Evolutionary conservation across 2,113 vertebrate genomes (phyloP).

Genomic region (Petroica traversi): DNA sequence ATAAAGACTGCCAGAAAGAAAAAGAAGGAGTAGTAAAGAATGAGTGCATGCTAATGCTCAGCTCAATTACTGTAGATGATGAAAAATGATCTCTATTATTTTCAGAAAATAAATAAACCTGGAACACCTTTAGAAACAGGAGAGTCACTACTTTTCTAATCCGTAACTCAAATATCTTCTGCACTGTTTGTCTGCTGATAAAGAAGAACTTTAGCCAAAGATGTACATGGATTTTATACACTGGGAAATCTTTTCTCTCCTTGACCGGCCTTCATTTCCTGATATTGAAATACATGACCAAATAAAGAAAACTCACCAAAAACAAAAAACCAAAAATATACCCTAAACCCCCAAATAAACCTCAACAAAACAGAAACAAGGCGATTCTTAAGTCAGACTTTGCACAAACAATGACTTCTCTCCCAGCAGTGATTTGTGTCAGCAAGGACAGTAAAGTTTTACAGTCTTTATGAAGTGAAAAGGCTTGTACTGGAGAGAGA

Average conservation of each 20-base stretch:
- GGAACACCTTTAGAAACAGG: not conserved
- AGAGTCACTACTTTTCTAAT: not conserved
- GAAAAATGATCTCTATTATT: constrained; percentile 27
- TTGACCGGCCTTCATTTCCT: not conserved
- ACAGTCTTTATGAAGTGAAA: not conserved
- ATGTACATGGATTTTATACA: not conserved
- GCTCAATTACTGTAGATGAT: constrained; percentile 4
- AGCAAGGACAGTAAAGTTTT: not conserved
- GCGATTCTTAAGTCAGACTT: not conserved
- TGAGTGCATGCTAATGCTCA: not conserved
- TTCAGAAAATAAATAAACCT: constrained; percentile 14
- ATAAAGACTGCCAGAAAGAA: constrained; percentile 15
- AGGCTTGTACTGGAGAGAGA: not conserved
- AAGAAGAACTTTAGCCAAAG: not conserved
- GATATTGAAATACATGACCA: not conserved
- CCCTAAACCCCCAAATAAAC: not conserved
- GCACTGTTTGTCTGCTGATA: not conserved
- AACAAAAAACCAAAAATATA: not conserved
- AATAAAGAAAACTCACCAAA: not conserved
- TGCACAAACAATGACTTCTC: not conserved
- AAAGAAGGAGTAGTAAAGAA: not conserved
- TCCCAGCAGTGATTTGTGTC: not conserved
- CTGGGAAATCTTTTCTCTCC: not conserved
- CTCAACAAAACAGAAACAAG: not conserved
- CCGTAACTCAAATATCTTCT: not conserved